Evolutionary conservation across 2,888 invertebrate genomes (phyloP).

Genomic region (Protula sp.): DNA sequence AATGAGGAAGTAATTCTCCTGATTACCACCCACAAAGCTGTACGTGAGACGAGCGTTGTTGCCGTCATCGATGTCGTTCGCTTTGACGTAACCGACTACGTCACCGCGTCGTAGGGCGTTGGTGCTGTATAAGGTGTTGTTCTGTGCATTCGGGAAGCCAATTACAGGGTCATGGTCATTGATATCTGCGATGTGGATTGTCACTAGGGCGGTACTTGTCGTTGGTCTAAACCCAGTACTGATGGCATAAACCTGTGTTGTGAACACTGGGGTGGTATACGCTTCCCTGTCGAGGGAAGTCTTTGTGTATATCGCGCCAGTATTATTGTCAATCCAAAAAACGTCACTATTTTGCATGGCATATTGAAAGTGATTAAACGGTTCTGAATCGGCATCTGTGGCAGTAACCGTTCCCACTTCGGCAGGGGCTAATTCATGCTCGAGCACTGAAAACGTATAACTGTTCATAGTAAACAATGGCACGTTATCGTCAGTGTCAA

Average conservation of each 20-base stretch:
- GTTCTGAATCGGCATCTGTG: constrained; percentile 34
- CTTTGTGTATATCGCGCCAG: constrained; percentile 10
- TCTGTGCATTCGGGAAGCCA: not conserved
- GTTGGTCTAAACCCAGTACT: not conserved
- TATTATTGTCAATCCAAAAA: constrained; percentile 5
- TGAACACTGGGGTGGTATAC: not conserved
- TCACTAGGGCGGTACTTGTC: constrained; percentile 1
- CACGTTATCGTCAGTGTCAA: constrained; percentile 6
- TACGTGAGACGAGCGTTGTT: constrained; percentile 6
- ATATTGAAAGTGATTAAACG: constrained; percentile 32
- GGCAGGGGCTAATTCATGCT: constrained; percentile 46
- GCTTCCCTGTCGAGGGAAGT: constrained; percentile 2
- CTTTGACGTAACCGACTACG: not conserved
- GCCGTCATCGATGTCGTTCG: constrained; percentile 2
- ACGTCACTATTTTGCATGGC: constrained; percentile 57
- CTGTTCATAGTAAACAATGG: not conserved
- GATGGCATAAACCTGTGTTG: not conserved
- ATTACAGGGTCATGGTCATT: constrained; percentile 6
- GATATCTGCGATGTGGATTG: constrained; percentile 2
- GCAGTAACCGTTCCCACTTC: constrained; percentile 49
- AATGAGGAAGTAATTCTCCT: constrained; percentile 9
- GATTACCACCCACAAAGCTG: constrained; percentile 7
- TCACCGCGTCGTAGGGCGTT: not conserved
- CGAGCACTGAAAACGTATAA: constrained; percentile 18
- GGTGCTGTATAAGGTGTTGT: constrained; percentile 4